Percentiles rank a stretch among this genome's conserved stretches.
phyloP scores from a whole-genome alignment of 2,113 vertebrate species.

The Spea multiplicata region DNA sequence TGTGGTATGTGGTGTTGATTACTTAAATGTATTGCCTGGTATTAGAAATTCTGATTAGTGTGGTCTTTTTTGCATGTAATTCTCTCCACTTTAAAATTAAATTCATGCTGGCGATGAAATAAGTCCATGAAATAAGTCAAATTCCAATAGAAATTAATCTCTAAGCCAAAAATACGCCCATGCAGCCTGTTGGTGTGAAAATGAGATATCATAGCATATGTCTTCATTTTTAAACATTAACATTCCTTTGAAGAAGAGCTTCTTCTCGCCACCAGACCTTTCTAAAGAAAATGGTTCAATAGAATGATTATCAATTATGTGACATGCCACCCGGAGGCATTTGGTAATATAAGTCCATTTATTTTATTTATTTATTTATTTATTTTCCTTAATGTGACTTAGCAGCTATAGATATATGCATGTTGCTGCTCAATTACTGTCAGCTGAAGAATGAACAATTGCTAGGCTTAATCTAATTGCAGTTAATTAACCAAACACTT shows the following conservation, averaged over 20 bases:
- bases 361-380: neutral
- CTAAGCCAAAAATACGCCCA: too few relatives aligned
- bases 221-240: neutral
- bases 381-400: constrained; percentile 2
- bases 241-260: neutral
- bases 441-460: constrained; percentile 40
- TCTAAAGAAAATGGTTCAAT: neutral
- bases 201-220: neutral
- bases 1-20: too few relatives aligned
- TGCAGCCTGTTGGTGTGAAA: too few relatives aligned
- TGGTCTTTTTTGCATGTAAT: too few relatives aligned
- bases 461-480: constrained; percentile 28
- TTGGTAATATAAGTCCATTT: neutral
- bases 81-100: too few relatives aligned
- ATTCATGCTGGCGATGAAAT: too few relatives aligned
- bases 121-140: too few relatives aligned
- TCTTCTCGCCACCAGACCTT: neutral
- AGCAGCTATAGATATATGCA: constrained; percentile 16
- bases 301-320: neutral
- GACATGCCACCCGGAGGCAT: neutral
- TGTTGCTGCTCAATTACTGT: constrained; percentile 28
- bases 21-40: too few relatives aligned
- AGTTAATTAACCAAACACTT: constrained; percentile 37
- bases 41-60: too few relatives aligned
- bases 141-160: too few relatives aligned